phyloP scores from a whole-genome alignment of 2,113 vertebrate genomes.

The Amphiprion percula region DNA sequence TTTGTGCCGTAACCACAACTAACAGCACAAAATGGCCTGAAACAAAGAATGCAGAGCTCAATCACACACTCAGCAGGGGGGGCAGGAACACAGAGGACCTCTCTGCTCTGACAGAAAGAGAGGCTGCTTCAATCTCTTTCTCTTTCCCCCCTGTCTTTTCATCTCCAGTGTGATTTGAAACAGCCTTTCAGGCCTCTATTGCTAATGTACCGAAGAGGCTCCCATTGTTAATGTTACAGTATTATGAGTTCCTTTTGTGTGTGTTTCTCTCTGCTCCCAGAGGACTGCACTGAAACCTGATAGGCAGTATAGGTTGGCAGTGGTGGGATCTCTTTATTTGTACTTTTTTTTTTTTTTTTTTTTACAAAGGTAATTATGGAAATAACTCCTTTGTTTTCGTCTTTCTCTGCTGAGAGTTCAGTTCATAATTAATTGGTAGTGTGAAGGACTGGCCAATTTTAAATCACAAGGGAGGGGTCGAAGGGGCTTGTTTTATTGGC shows the following conservation, averaged over 20 bases:
- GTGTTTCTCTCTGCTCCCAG: conserved; percentile 51
- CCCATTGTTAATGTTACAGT: conserved; percentile 65
- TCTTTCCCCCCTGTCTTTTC: conserved; percentile 56
- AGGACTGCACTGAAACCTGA: conserved; percentile 62
- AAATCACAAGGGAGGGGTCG: conserved; percentile 68
- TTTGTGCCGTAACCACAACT: conserved; percentile 18
- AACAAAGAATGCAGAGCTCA: conserved; percentile 30
- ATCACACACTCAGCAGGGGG: conserved; percentile 45
- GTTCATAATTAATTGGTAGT: conserved; percentile 74
- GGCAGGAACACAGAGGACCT: conserved; percentile 29
- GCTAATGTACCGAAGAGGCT: conserved; percentile 57
- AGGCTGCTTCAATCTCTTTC: conserved; percentile 35
- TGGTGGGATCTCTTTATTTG: conserved; percentile 59
- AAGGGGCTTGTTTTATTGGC: conserved; percentile 72
- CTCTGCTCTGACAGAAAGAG: conserved; percentile 33
- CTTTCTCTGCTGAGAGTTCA: conserved; percentile 57
- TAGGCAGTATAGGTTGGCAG: conserved; percentile 56
- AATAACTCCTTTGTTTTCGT: conserved; percentile 75
- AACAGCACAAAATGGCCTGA: conserved; percentile 23
- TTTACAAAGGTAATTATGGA: conserved; percentile 73
- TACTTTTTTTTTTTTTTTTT: conserved; percentile 36
- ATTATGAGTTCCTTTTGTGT: conserved; percentile 74
- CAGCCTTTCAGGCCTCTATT: conserved; percentile 65
- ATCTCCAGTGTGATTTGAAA: conserved; percentile 66
- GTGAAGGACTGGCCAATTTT: conserved; percentile 72